Evolutionary conservation across 1,140 invertebrate species (phyloP).

Genomic region (Scaptodrosophila lebanonensis): DNA sequence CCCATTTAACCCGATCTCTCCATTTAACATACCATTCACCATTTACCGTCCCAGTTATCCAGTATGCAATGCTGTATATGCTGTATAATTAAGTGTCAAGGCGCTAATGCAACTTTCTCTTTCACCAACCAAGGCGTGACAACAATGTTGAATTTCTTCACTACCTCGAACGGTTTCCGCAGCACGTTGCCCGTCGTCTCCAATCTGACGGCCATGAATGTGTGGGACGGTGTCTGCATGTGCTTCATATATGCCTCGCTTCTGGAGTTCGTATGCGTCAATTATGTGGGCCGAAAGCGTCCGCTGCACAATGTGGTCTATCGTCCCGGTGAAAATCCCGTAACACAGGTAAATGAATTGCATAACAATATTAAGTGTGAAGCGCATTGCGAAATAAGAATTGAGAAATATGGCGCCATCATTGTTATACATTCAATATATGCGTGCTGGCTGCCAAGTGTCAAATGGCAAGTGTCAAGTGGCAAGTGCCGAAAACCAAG

Average conservation of each 20-base stretch:
- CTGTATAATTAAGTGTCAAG: conserved; percentile 30
- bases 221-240: conserved; percentile 97
- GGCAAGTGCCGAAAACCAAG: too few relatives aligned
- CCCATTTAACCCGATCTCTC: not conserved
- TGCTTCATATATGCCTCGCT: conserved; percentile 96
- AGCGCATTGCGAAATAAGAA: conserved; percentile 10
- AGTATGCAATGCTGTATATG: conserved; percentile 18
- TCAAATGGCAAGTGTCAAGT: too few relatives aligned
- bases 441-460: not conserved
- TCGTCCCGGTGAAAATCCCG: conserved; percentile 91
- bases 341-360: conserved; percentile 88
- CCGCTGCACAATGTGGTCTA: conserved; percentile 93
- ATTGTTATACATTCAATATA: too few relatives aligned
- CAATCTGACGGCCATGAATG: conserved; percentile 95
- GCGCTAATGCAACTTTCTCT: conserved; percentile 46
- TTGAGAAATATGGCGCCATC: not conserved
- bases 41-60: not conserved
- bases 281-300: conserved; percentile 94
- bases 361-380: conserved; percentile 30
- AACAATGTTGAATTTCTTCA: conserved; percentile 98
- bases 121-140: conserved; percentile 83
- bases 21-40: not conserved
- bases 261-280: conserved; percentile 95
- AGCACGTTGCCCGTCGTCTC: conserved; percentile 94
- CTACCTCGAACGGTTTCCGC: conserved; percentile 92